Evolutionary conservation across 2,797 vertebrate genomes (phyloP).

Genomic region (Parauchenoglanis ngamensis): DNA sequence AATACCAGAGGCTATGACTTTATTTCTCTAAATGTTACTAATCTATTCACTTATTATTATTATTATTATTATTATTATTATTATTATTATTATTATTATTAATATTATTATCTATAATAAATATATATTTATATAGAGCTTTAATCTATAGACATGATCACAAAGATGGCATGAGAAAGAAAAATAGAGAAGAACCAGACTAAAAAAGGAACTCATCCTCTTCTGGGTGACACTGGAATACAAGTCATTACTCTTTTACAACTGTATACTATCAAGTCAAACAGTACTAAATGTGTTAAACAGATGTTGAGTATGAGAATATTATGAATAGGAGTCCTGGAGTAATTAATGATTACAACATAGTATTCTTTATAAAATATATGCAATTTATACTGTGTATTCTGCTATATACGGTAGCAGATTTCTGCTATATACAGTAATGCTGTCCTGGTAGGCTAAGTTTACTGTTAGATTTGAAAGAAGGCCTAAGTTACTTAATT

Average conservation of each 20-base stretch:
- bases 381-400: no score
- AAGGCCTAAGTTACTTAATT: no score
- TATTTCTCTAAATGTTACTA: background rate
- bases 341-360: no score
- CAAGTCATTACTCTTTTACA: background rate
- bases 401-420: no score
- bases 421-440: no score
- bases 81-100: background rate
- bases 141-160: background rate
- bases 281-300: no score
- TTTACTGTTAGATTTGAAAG: no score
- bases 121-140: background rate
- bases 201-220: background rate
- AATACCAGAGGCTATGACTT: background rate
- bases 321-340: no score
- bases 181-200: background rate
- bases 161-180: no score
- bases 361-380: no score
- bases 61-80: background rate
- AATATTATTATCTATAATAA: background rate
- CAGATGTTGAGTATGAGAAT: no score
- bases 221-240: background rate
- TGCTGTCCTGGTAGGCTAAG: no score
- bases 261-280: background rate
- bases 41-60: background rate